Percentiles rank a stretch among this genome's conserved stretches.
Conservation (phyloP, 2,888 invertebrate species). For the Geophilus truncorum region DNA sequence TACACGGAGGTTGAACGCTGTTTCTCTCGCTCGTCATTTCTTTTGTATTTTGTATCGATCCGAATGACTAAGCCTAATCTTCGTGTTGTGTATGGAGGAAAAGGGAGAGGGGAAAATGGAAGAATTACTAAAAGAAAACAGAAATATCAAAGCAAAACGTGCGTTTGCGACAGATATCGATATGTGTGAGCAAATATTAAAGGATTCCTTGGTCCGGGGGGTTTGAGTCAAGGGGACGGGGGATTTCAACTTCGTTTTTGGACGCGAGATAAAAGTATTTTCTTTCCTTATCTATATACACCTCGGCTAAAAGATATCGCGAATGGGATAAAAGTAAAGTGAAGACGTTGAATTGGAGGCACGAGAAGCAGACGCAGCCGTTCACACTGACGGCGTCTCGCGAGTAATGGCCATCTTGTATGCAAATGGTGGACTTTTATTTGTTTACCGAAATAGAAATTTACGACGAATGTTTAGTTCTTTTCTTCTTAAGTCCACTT, state of each 20-base stretch:
- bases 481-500: not conserved
- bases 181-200: not conserved
- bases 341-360: no score
- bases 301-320: no score
- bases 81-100: not conserved
- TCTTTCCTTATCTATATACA: no score
- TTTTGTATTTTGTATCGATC: not conserved
- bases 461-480: not conserved
- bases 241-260: no score
- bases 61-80: not conserved
- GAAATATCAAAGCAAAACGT: not conserved
- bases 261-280: no score
- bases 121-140: not conserved
- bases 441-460: not conserved
- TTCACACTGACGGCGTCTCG: not conserved
- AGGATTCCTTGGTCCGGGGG: not conserved
- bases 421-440: conserved; percentile 1
- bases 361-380: no score
- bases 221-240: not conserved
- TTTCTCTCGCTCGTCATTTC: not conserved
- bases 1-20: not conserved
- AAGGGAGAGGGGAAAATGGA: not conserved
- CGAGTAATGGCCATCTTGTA: not conserved
- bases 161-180: not conserved
- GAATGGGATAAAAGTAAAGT: no score